Base-by-base conservation (phyloP, 1,140 invertebrate genomes). In the Cydia splendana region DNA sequence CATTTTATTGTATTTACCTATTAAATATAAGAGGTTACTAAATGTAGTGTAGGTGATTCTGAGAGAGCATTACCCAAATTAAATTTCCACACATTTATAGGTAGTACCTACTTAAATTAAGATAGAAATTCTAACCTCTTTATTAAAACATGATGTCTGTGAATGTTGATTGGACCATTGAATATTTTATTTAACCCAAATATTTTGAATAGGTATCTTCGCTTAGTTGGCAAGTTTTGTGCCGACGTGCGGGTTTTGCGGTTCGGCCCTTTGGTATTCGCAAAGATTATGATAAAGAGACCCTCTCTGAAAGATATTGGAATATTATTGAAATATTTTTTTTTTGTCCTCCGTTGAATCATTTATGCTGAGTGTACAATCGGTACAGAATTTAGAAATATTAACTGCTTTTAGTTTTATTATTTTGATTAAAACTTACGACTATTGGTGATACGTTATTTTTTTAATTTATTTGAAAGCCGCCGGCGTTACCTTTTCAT, bases 251-350 rank as follows among this genome's bases (percentile, higher is more conserved):
- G 13, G 48, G 4, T 51, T 71, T 53, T 62, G 57, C 45, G 73
- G 20, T 53, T 6, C 76, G 74, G 53, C 67, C 67, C 77, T 76
- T 53, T 78, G 79, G 85, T 87, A 74, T 82, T 77, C 74, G 48
- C 73, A 78, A 83, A 84, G 84, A 85, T 84, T 87, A 86, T 88
- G 82, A 85, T 88, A 86, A 87, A 85, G 80, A 82, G 81, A 75
- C 78, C 82, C 82, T 84, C 81, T 77, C 80, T 81, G 77, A 65
- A 42, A 79, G 78, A 82, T 85, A 84, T 87, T 80, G 76, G 80
- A 82, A 81, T 78, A 84, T 74, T 73, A 80, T 77, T 79, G 74
- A 38, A 45, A 65, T 48, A 71, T 15, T n/a, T 18, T 5, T 5
- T 57, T 57, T n/a, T n/a, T 57, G 53, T 57, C 3, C 2, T 7